phyloP scores from a whole-genome alignment of 2,113 vertebrate species.

The Platysternon megacephalum region DNA sequence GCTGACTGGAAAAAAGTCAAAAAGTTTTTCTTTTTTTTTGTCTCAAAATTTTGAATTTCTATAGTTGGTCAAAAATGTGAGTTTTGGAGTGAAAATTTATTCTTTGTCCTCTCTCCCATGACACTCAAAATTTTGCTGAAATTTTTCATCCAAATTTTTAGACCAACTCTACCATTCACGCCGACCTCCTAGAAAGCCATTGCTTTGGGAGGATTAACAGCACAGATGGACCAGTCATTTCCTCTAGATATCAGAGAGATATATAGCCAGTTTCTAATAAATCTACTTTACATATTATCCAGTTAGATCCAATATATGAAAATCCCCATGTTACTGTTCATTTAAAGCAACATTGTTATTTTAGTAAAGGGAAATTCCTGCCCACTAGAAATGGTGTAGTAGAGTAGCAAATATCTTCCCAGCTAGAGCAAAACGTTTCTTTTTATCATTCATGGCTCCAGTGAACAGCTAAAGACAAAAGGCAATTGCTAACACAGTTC shows the following conservation, averaged over 20 bases:
- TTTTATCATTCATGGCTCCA: background rate
- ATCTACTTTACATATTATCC: background rate
- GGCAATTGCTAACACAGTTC: background rate
- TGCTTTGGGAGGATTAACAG: background rate
- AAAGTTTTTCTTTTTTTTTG: background rate
- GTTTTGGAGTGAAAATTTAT: background rate
- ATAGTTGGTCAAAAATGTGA: background rate
- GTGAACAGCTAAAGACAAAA: background rate
- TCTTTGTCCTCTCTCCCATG: background rate
- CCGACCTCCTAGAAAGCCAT: background rate
- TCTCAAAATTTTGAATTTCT: background rate
- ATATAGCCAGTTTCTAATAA: no score
- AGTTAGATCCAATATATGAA: background rate
- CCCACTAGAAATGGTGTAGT: fast-evolving
- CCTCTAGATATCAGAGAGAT: no score
- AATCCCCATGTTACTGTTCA: background rate
- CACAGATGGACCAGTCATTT: no score
- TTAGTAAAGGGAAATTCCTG: slow-evolving; percentile 18
- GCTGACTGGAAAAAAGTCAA: background rate
- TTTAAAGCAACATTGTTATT: background rate
- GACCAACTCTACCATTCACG: background rate
- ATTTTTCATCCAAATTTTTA: background rate
- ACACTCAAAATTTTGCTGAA: background rate
- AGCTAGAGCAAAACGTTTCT: background rate
- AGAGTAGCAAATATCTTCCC: background rate